Conservation (phyloP, 2,113 vertebrate species). For the Numenius arquata region DNA sequence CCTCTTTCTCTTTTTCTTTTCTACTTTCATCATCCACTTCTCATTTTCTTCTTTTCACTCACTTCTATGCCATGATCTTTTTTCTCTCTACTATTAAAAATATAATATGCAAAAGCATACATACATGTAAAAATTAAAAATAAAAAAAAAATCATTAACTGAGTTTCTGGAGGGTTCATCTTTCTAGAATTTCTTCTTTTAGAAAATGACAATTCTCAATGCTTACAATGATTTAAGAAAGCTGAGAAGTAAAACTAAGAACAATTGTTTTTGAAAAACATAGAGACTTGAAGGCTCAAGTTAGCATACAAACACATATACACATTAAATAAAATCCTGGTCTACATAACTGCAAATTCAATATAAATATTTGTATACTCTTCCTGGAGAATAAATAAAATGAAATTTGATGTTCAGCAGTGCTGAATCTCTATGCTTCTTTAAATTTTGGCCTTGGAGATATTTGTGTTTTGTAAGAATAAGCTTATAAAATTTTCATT, state of each 20-base stretch:
- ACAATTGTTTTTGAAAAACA: neutral
- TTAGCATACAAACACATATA: neutral
- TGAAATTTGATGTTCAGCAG: neutral
- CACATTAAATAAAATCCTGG: neutral
- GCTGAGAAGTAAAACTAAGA: neutral
- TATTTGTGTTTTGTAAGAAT: neutral
- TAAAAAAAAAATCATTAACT: neutral
- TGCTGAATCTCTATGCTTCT: neutral
- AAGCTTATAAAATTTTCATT: neutral
- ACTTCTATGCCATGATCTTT: neutral
- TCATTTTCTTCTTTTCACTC: neutral
- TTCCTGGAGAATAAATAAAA: neutral
- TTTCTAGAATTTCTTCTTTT: neutral
- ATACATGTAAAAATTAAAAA: neutral
- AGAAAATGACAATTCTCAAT: neutral
- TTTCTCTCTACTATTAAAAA: neutral
- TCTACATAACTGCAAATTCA: neutral
- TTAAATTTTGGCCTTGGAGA: neutral
- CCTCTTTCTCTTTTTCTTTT: neutral
- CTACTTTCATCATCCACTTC: neutral
- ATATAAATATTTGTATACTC: neutral
- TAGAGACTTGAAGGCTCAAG: neutral
- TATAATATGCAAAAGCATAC: neutral
- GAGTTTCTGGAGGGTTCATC: neutral
- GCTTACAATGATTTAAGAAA: neutral